phyloP scores from a whole-genome alignment of 2,888 invertebrate species.

The Volucella zonaria region DNA sequence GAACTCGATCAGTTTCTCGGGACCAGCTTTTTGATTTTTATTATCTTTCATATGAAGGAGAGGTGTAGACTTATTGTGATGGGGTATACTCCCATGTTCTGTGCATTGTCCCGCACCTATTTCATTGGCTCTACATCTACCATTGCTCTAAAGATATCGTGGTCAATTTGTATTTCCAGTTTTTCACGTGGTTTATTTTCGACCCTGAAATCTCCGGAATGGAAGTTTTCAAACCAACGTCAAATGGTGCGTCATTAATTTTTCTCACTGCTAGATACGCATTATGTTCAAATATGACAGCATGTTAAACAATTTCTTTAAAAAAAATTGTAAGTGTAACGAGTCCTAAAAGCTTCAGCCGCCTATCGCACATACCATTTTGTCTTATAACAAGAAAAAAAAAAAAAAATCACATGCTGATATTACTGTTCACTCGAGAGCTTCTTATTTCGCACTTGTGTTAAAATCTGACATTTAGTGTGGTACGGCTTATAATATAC shows the following conservation, averaged over 20 bases:
- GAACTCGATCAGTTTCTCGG: no score
- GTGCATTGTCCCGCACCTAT: not conserved
- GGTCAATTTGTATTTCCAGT: not conserved
- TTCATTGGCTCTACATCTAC: not conserved
- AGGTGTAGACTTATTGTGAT: not conserved
- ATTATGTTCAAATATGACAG: not conserved
- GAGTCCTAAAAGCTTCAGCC: not conserved
- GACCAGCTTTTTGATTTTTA: no score
- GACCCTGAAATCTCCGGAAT: not conserved
- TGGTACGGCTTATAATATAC: no score
- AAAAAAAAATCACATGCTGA: no score
- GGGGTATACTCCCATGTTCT: not conserved
- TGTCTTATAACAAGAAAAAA: no score
- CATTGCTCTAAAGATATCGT: not conserved
- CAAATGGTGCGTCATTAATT: not conserved
- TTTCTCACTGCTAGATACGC: no score
- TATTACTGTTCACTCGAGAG: no score
- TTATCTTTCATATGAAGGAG: no score
- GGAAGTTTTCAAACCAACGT: not conserved
- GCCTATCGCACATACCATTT: no score
- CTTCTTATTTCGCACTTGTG: no score
- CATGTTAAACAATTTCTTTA: not conserved
- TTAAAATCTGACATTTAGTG: no score
- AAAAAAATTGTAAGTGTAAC: not conserved
- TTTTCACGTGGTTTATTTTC: not conserved